Evolutionary conservation across 2,888 invertebrate genomes (phyloP).

Genomic region (Megamerina dolium): DNA sequence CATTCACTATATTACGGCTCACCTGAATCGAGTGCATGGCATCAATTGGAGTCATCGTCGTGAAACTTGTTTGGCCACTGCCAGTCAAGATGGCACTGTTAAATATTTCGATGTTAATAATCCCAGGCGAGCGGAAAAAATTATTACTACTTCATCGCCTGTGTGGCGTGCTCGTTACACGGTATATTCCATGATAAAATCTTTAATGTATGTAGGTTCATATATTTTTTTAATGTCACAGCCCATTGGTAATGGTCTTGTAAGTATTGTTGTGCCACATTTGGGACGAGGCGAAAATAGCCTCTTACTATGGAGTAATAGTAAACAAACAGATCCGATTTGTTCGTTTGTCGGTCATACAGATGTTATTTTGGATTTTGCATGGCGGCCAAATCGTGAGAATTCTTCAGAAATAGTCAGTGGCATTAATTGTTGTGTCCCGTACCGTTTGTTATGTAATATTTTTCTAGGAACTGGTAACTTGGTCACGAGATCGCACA

Average conservation of each 20-base stretch:
- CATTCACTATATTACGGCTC: constrained; percentile 88
- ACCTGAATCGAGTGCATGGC: constrained; percentile 79
- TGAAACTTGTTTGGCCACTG: constrained; percentile 81
- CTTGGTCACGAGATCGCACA: constrained; percentile 93
- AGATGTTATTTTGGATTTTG: constrained; percentile 91
- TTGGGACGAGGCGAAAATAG: constrained; percentile 82
- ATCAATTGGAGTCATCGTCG: constrained; percentile 88
- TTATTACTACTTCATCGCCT: constrained; percentile 72
- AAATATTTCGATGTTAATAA: constrained; percentile 90
- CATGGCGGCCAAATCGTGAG: constrained; percentile 73
- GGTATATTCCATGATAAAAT: constrained; percentile 42
- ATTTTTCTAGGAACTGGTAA: constrained; percentile 65
- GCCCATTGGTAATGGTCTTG: constrained; percentile 87
- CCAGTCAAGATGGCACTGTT: constrained; percentile 92
- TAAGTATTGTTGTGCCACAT: constrained; percentile 90
- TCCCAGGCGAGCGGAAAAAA: constrained; percentile 76
- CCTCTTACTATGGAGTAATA: constrained; percentile 69
- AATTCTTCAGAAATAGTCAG: constrained; percentile 43
- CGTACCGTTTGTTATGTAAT: background rate
- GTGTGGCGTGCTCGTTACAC: constrained; percentile 92
- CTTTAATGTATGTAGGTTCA: background rate
- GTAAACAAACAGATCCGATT: constrained; percentile 65
- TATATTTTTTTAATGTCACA: constrained; percentile 31
- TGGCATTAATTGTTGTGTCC: background rate
- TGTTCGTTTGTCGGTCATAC: constrained; percentile 92